Evolutionary conservation across 2,797 vertebrate genomes (phyloP).

Genomic region (Garrulus glandarius): DNA sequence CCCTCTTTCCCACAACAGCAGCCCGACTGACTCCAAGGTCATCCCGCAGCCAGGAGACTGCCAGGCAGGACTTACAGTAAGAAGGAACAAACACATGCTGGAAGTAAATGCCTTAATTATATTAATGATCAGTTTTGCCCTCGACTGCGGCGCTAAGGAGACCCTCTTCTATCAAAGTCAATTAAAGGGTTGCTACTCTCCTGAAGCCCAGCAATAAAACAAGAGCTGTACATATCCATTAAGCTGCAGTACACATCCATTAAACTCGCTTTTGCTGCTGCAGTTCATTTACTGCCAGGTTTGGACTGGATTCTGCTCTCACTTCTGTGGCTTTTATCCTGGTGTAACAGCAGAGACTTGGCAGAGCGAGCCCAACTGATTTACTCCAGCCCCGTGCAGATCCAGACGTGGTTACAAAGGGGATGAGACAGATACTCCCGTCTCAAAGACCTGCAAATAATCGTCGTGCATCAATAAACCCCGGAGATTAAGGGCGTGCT

Average conservation of each 20-base stretch:
- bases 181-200: not conserved
- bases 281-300: not conserved
- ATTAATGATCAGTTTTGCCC: conserved; percentile 1
- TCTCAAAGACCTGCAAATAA: not conserved
- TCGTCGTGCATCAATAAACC: not conserved
- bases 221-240: not conserved
- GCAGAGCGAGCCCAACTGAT: not conserved
- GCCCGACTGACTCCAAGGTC: rapidly evolving
- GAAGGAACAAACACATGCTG: not conserved
- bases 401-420: not conserved
- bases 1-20: not conserved
- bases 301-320: not conserved
- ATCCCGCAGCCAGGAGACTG: not conserved
- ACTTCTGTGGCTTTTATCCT: not conserved
- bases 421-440: not conserved
- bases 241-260: not conserved
- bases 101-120: conserved; percentile 11
- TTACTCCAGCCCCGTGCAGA: not conserved
- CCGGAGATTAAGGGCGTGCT: not conserved
- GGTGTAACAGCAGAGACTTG: not conserved
- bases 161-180: conserved; percentile 26
- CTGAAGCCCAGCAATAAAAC: not conserved
- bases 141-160: not conserved
- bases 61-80: not conserved
- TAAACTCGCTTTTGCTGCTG: not conserved